Evolutionary conservation across 2,113 vertebrate species (phyloP).

Genomic region (Gorsachius goisagi): DNA sequence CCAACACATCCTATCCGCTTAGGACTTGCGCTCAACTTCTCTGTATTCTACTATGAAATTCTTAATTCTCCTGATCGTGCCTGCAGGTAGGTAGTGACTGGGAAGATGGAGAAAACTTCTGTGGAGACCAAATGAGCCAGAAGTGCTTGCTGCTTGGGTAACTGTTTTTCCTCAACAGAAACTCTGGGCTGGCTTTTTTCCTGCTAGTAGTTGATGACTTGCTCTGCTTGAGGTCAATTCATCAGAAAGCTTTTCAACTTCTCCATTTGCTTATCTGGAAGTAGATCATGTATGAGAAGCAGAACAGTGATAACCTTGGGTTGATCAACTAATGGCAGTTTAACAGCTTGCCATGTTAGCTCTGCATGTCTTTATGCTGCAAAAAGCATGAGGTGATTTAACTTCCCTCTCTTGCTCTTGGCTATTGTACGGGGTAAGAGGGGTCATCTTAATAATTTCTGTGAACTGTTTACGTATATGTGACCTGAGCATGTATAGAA

Average conservation of each 20-base stretch:
- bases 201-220: not conserved
- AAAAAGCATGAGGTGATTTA: not conserved
- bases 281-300: not conserved
- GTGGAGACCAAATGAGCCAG: not conserved
- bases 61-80: slow-evolving; percentile 99
- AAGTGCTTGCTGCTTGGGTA: not conserved
- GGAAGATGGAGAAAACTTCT: not conserved
- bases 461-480: not conserved
- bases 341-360: not conserved
- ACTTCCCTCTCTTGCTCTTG: not conserved
- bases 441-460: not conserved
- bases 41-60: slow-evolving; percentile 99
- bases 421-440: not conserved
- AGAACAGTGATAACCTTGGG: not conserved
- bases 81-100: slow-evolving; percentile 84
- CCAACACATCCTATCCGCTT: slow-evolving; percentile 97
- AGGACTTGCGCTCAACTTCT: slow-evolving; percentile 98
- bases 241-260: not conserved
- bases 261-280: not conserved
- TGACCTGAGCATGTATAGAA: not conserved
- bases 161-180: not conserved
- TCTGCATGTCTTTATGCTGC: not conserved
- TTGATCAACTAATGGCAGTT: not conserved
- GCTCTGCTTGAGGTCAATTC: not conserved
- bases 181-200: not conserved